Evolutionary conservation across 1,140 invertebrate species (phyloP).

Genomic region (Conus ventricosus): DNA sequence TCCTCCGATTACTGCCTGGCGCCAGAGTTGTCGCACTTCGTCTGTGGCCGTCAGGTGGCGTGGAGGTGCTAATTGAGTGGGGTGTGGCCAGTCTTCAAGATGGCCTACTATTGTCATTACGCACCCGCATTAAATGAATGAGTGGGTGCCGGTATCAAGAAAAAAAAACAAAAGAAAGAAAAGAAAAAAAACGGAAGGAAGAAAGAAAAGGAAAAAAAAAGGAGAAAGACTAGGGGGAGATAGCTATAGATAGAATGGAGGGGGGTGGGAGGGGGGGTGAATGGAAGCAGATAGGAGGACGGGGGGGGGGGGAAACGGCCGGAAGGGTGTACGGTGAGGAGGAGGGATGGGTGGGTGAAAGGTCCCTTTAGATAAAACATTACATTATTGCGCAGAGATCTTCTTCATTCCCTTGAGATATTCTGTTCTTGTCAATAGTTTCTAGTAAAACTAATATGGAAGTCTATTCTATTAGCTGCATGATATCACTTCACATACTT

Average conservation of each 20-base stretch:
- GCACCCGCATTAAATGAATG: neutral
- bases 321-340: too few species aligned
- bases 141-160: neutral
- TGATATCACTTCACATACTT: too few species aligned
- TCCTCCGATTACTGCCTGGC: conserved; percentile 4
- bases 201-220: neutral
- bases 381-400: too few species aligned
- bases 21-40: conserved; percentile 18
- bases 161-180: neutral
- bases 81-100: neutral
- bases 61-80: conserved; percentile 16
- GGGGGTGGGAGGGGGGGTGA: neutral
- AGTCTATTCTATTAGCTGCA: too few species aligned
- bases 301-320: too few species aligned
- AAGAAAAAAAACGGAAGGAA: neutral
- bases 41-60: neutral
- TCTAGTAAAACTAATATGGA: too few species aligned
- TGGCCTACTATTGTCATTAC: neutral
- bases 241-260: neutral
- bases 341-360: too few species aligned
- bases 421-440: too few species aligned
- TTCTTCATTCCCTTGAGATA: too few species aligned
- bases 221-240: neutral
- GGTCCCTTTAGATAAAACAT: too few species aligned
- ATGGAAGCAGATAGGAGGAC: neutral